A percentile compares a stretch with the other conserved stretches of the same genome.
These are phyloP conservation scores for Rhincodon typus DNA, from an alignment of 2,797 vertebrate species.

Conservation along the genomic window DNA sequence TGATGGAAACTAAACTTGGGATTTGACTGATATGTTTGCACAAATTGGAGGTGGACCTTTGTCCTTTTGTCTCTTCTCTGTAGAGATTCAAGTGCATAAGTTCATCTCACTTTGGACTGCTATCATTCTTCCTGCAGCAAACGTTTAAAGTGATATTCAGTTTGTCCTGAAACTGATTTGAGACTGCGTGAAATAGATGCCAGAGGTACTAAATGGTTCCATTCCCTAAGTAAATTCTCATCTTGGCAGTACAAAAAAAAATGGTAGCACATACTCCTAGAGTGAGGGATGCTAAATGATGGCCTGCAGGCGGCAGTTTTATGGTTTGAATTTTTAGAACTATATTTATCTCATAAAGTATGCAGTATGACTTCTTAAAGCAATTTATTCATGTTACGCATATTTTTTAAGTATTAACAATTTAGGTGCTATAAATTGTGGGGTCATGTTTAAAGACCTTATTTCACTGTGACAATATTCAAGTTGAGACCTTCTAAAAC, in stretches of 20 bases:
- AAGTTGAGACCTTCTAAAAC: conserved; percentile 13
- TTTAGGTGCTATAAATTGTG: conserved; percentile 27
- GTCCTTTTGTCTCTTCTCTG: neutral
- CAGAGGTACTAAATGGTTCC: neutral
- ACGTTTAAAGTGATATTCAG: neutral
- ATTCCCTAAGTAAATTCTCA: conserved; percentile 7
- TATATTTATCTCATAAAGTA: conserved; percentile 30
- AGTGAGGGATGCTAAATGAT: neutral
- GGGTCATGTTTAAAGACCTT: conserved; percentile 26
- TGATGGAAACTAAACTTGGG: neutral
- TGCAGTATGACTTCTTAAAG: conserved; percentile 20
- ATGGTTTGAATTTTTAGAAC: conserved; percentile 29
- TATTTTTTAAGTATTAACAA: conserved; percentile 26
- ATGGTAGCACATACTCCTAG: neutral
- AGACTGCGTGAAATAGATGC: neutral
- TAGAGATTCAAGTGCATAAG: neutral
- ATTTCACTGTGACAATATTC: conserved; percentile 21
- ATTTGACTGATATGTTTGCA: neutral
- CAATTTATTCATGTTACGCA: conserved; percentile 33
- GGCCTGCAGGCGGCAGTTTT: neutral
- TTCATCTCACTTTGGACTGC: neutral
- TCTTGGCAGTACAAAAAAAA: conserved; percentile 19
- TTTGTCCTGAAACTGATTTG: neutral
- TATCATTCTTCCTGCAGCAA: neutral
- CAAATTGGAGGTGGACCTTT: neutral